Evolutionary conservation across 2,113 vertebrate genomes (phyloP), one percentile per base, ranked within the genome.

Genomic region (Camelus bactrianus): DNA sequence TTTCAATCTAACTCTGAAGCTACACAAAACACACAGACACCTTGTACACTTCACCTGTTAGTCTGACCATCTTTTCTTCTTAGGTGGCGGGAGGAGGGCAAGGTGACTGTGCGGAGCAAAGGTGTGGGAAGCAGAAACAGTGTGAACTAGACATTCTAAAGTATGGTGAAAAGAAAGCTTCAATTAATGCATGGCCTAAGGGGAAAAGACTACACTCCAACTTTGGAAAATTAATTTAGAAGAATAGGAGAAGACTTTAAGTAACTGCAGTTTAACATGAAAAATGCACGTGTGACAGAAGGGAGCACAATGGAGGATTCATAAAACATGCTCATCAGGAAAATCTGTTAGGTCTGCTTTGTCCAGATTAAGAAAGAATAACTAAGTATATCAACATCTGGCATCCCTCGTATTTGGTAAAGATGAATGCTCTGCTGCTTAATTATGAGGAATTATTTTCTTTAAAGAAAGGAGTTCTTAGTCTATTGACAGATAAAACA

Each of bases 1-100:
- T 98, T 98, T 98, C 98, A 87, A 97, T 98, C 98, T 99, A 99
- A 99, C 97, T 99, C 98, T 98, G 98, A 98, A 98, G 98, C 98
- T 98, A 99, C 98, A 98, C 98, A 97, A 98, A 97, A 98, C 98
- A 98, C 98, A 98, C 98, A 98, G 98, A 98, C 98, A 98, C 98
- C 98, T 98, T 98, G 98, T 97, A 98, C 98, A 98, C 97, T 97
- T 98, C 98, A 98, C 98, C 97, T 97, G 98, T 97, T 97, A 97
- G 98, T 96, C 97, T 94, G 98, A 98, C 98, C 92, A 17, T 83
- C 98, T 98, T 97, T 97, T 58, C 97, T 93, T 97, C 91, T 91
- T 96, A 94, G 94, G 96, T 96, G 97, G 94, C 95, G 90, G 52
- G 98, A 98, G 97, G 85, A 91, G 42, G 97, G 93, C 69, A 88